Evolutionary conservation across 2,113 vertebrate genomes (phyloP).

Genomic region (Vidua chalybeata): DNA sequence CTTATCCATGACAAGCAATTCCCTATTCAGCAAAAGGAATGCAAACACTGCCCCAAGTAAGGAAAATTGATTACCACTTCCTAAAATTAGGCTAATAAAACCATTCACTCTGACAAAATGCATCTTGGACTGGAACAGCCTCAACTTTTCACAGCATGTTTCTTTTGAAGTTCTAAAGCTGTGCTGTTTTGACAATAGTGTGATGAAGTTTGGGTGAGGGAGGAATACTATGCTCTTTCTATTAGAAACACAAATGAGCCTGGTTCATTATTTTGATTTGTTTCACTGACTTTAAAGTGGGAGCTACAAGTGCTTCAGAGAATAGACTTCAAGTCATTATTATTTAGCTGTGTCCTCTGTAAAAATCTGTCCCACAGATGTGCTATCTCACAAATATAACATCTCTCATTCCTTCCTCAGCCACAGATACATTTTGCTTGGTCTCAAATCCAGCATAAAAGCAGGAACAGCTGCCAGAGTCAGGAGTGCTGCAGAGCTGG

Average conservation of each 20-base stretch:
- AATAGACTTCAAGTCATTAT: neutral
- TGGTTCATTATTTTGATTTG: neutral
- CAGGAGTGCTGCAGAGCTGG: neutral
- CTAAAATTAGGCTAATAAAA: constrained; percentile 8
- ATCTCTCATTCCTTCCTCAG: neutral
- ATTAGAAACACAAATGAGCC: neutral
- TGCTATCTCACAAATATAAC: neutral
- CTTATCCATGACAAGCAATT: neutral
- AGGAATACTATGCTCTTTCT: neutral
- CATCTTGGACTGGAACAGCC: neutral
- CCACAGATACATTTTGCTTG: neutral
- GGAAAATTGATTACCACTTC: constrained; percentile 25
- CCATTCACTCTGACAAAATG: neutral
- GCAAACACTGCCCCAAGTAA: neutral
- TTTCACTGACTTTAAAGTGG: neutral
- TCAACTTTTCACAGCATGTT: neutral
- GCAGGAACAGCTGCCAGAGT: neutral
- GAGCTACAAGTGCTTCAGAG: neutral
- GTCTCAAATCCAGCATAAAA: neutral
- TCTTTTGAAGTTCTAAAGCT: neutral
- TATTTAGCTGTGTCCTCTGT: neutral
- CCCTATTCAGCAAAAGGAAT: constrained; percentile 11
- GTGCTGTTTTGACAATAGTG: neutral
- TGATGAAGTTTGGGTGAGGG: neutral
- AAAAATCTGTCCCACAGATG: neutral